Conservation (phyloP, 1,140 invertebrate species). For the Battus philenor region DNA sequence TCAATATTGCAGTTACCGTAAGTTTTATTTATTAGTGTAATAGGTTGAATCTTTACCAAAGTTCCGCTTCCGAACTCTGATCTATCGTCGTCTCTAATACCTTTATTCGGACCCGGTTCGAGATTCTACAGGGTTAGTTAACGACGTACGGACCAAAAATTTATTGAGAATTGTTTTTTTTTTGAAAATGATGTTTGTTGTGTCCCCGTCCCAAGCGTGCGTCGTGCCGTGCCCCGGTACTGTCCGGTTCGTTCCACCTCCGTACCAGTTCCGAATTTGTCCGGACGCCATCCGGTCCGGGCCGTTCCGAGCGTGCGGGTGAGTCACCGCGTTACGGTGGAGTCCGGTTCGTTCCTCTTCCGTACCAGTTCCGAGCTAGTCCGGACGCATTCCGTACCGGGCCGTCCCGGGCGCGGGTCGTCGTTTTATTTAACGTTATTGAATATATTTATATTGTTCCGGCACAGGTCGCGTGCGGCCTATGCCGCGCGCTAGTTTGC, state of each 20-base stretch:
- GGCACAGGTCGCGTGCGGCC: conserved; percentile 24
- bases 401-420: conserved; percentile 14
- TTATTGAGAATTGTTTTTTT: conserved; percentile 40
- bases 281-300: conserved; percentile 10
- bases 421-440: conserved; percentile 48
- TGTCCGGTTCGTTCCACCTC: background rate
- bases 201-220: conserved; percentile 42
- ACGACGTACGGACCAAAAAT: conserved; percentile 51
- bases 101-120: conserved; percentile 40
- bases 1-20: conserved; percentile 66
- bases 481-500: conserved; percentile 45
- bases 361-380: conserved; percentile 1
- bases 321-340: conserved; percentile 22
- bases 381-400: conserved; percentile 7
- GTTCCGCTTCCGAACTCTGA: conserved; percentile 51
- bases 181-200: conserved; percentile 34
- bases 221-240: conserved; percentile 21
- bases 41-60: conserved; percentile 67
- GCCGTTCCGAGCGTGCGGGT: conserved; percentile 26
- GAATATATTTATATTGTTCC: conserved; percentile 32
- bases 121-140: conserved; percentile 52
- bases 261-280: conserved; percentile 6
- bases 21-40: conserved; percentile 64
- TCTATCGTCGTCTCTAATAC: conserved; percentile 50
- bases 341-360: conserved; percentile 12